Evolutionary conservation across 2,888 invertebrate species (phyloP).

Genomic region (Linnaemya tessellans): DNA sequence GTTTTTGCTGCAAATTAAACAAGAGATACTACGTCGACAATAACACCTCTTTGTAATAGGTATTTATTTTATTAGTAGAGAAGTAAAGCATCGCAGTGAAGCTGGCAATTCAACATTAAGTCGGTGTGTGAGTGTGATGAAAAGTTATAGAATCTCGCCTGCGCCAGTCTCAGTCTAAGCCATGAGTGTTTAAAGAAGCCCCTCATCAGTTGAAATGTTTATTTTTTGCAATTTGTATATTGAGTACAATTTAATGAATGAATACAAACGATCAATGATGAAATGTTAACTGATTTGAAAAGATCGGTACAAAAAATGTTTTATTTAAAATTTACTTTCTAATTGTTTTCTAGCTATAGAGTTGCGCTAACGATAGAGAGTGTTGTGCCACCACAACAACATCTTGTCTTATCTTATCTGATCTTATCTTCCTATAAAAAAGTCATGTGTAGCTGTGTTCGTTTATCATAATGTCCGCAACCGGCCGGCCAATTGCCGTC

Average conservation of each 20-base stretch:
- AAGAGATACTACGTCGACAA: conserved; percentile 3
- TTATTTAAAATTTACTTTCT: background rate
- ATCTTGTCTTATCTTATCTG: too few relatives aligned
- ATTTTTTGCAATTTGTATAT: conserved; percentile 3
- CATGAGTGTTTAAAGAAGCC: conserved; percentile 11
- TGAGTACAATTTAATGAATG: background rate
- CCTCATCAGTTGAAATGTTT: conserved; percentile 3
- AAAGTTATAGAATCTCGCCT: background rate
- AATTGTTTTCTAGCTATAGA: background rate
- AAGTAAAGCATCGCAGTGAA: background rate
- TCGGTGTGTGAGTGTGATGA: background rate
- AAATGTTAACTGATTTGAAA: background rate
- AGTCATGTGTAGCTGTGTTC: background rate
- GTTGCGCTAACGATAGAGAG: background rate
- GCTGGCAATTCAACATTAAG: background rate
- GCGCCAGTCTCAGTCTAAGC: background rate
- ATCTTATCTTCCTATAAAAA: too few relatives aligned
- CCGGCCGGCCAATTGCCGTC: too few relatives aligned
- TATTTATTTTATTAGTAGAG: background rate
- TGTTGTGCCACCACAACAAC: background rate
- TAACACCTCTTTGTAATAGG: too few relatives aligned
- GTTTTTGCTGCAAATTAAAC: background rate
- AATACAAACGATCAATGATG: background rate
- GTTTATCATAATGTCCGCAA: too few relatives aligned
- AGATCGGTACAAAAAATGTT: background rate